Base-by-base conservation (phyloP, 2,113 vertebrate species). In the Limnothrissa miodon region DNA sequence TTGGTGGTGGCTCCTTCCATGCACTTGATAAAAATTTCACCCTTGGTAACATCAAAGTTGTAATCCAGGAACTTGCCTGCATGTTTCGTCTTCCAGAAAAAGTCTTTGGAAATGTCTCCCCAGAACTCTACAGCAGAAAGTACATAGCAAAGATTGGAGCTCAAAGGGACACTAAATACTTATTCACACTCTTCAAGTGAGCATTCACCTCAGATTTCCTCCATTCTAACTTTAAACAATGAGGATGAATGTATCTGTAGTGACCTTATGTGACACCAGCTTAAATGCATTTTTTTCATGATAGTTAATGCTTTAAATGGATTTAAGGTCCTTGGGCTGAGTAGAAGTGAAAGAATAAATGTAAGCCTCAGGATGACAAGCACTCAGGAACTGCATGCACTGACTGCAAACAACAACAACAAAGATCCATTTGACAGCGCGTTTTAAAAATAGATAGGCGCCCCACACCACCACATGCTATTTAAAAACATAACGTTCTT, bases 1-100 rank as follows among this genome's bases (percentile, higher is more conserved):
- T 99, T 99, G 86, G 98, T 99, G 81, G 96, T 95, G 10, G 97
- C 98, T 74, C 98, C 98, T 83, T 97, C 97, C 98, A 99, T 99
- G 89, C 94, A 99, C 81, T 98, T 98, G 19, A 96, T 86, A 85
- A 95, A 99, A 89, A 99, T 96, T 85, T 96, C 95, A 29, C 98
- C 98, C 91, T 97, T 98, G 0, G 96, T 98, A 87, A 97, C 95
- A 25, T 99, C 97, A 0, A 99, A 99, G 91, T 99, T 99, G 91
- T 98, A 98, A 83, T 94, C 93, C 83, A 99, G 91, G 51, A 98
- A 96, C 39, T 89, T 93, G 19, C 96, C 97, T 4, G 92, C 74
- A 83, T 95, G 96, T 81, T 92, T 95, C 5, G 91, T 96, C 91
- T 97, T 97, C 98, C 98, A 99, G 90, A 96, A 97, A 88, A 98